These are phyloP conservation scores for Leptinotarsa juncta DNA, from an alignment of 2,888 invertebrate species.

Conservation along the genomic window DNA sequence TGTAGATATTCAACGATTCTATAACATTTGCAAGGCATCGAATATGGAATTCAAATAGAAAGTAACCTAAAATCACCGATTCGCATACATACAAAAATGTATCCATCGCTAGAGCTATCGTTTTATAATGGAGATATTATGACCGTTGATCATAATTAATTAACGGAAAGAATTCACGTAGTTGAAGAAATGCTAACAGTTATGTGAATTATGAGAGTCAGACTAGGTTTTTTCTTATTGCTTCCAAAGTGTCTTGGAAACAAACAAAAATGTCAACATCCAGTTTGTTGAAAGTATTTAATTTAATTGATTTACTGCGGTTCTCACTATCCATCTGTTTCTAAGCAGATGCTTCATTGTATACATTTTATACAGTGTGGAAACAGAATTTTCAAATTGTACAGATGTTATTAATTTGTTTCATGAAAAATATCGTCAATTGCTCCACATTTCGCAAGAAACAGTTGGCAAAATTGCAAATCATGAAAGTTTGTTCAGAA, in stretches of 20 bases:
- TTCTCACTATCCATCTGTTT: conserved; percentile 1
- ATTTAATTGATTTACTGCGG: neutral
- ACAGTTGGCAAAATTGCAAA: too few relatives aligned
- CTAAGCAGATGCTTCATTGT: neutral
- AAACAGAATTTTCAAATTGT: too few relatives aligned
- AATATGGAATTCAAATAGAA: conserved; percentile 35
- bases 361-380: neutral
- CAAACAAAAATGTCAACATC: neutral
- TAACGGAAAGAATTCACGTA: neutral
- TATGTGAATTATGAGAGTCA: conserved; percentile 15
- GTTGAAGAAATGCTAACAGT: conserved; percentile 7
- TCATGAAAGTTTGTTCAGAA: too few relatives aligned
- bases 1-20: conserved; percentile 32
- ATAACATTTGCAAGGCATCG: conserved; percentile 39
- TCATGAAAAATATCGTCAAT: too few relatives aligned
- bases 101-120: conserved; percentile 27
- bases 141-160: conserved; percentile 1
- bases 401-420: neutral
- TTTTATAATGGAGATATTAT: conserved; percentile 3
- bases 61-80: conserved; percentile 44
- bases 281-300: conserved; percentile 9
- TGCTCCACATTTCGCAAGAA: too few relatives aligned
- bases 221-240: neutral
- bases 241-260: neutral
- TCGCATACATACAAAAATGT: conserved; percentile 33